Conservation (phyloP, 2,113 vertebrate species). For the Phoxinus phoxinus region DNA sequence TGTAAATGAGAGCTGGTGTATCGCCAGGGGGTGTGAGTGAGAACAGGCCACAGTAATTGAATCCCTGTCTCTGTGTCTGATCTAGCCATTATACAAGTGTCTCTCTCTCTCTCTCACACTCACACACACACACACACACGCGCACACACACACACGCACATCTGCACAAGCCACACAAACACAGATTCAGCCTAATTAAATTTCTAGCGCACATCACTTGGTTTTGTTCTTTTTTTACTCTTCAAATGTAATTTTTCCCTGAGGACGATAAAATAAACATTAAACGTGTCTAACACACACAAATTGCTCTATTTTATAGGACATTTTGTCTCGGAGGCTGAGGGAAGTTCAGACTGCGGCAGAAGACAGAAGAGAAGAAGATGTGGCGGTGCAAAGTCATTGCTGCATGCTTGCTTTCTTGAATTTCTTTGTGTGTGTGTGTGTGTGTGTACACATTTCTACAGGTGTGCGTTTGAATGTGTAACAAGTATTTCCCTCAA, state of each 20-base stretch:
- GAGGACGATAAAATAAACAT: conserved; percentile 65
- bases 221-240: conserved; percentile 55
- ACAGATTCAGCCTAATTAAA: conserved; percentile 74
- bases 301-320: conserved; percentile 56
- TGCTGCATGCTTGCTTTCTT: background rate
- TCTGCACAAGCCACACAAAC: conserved; percentile 45
- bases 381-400: conserved; percentile 3
- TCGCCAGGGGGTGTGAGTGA: conserved; percentile 73
- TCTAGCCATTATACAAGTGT: conserved; percentile 72
- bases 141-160: conserved; percentile 42
- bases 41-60: conserved; percentile 78
- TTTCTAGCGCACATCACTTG: conserved; percentile 63
- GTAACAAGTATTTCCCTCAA: conserved; percentile 29
- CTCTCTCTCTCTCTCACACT: conserved; percentile 43
- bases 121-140: conserved; percentile 33
- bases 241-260: conserved; percentile 62
- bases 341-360: conserved; percentile 52
- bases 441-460: background rate
- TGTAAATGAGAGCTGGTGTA: conserved; percentile 54
- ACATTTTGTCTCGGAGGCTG: conserved; percentile 52
- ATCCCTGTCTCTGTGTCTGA: conserved; percentile 75
- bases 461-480: conserved; percentile 35
- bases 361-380: conserved; percentile 38
- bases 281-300: conserved; percentile 59
- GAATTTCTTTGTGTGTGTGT: conserved; percentile 18